A percentile compares a stretch with the other conserved stretches of the same genome.
These are phyloP conservation scores for Drosophila virilis DNA, from an alignment of 1,140 invertebrate genomes.

Conservation along the genomic window DNA sequence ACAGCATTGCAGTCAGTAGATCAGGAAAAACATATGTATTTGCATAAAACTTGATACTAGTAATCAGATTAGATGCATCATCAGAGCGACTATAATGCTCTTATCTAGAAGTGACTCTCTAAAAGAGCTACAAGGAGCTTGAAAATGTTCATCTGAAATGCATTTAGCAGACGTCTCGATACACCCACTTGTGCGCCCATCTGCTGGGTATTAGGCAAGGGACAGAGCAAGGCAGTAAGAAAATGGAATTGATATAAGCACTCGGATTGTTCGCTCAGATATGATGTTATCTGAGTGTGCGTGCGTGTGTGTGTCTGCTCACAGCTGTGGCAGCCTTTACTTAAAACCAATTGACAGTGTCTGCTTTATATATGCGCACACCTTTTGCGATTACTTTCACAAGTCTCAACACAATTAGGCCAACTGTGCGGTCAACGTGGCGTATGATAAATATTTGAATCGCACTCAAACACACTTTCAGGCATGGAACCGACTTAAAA, in stretches of 20 bases:
- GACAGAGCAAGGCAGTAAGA: conserved; percentile 4
- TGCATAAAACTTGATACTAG: no score
- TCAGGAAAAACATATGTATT: no score
- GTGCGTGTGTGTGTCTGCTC: conserved; percentile 5
- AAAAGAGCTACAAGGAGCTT: conserved; percentile 12
- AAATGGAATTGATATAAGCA: conserved; percentile 23
- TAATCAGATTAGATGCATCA: no score
- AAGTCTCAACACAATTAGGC: conserved; percentile 18
- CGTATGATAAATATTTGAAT: conserved; percentile 69
- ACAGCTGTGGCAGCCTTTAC: conserved; percentile 31
- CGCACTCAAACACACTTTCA: conserved; percentile 9
- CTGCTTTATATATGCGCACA: conserved; percentile 8
- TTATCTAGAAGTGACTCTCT: neutral
- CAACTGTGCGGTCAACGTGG: conserved; percentile 48
- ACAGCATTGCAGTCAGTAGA: no score
- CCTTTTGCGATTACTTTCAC: neutral
- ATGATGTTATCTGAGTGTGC: conserved; percentile 1
- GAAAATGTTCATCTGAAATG: conserved; percentile 16
- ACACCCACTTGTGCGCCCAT: neutral
- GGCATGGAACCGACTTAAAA: conserved; percentile 26
- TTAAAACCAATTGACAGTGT: conserved; percentile 20
- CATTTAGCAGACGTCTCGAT: neutral
- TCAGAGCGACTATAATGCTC: no score
- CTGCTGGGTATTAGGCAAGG: neutral
- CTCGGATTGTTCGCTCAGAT: conserved; percentile 18